Percentiles rank a stretch among this genome's conserved stretches.
phyloP scores from a whole-genome alignment of 2,888 invertebrate genomes.

The Nephrocerus scutellatus region DNA sequence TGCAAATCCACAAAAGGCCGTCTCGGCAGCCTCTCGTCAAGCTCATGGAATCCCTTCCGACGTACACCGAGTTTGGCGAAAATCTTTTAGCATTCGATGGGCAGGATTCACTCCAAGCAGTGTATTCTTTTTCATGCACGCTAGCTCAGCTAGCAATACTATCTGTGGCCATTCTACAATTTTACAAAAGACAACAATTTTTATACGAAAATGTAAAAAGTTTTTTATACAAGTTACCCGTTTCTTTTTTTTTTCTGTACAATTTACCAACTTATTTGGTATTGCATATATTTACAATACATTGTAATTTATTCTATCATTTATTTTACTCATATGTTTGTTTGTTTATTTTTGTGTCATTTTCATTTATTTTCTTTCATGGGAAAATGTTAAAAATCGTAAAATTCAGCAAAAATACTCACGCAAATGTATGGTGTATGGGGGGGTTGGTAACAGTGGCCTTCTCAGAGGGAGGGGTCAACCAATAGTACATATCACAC shows the following conservation, averaged over 20 bases:
- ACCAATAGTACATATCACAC: background rate
- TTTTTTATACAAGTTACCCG: conserved; percentile 21
- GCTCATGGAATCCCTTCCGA: conserved; percentile 47
- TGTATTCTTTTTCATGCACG: no score
- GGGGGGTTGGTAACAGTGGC: conserved; percentile 1
- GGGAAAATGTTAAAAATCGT: conserved; percentile 18
- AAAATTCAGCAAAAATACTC: conserved; percentile 16
- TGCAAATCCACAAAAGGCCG: conserved; percentile 40
- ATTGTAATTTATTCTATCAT: conserved; percentile 1
- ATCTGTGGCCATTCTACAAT: no score
- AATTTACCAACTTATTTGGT: conserved; percentile 15
- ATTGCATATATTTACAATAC: conserved; percentile 6
- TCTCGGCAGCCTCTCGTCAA: conserved; percentile 44
- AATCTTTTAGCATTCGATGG: conserved; percentile 41
- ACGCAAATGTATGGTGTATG: conserved; percentile 16
- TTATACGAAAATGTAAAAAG: no score
- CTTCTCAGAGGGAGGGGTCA: conserved; percentile 7
- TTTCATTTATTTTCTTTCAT: conserved; percentile 20
- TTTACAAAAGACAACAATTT: no score
- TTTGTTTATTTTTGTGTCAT: conserved; percentile 15
- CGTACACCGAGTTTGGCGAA: conserved; percentile 47
- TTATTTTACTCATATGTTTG: conserved; percentile 5
- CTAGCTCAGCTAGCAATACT: no score
- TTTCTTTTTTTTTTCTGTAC: conserved; percentile 22
- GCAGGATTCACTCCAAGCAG: no score